These are phyloP conservation scores for Lophotis ruficrista DNA, from an alignment of 2,113 vertebrate species.

Conservation along the genomic window DNA sequence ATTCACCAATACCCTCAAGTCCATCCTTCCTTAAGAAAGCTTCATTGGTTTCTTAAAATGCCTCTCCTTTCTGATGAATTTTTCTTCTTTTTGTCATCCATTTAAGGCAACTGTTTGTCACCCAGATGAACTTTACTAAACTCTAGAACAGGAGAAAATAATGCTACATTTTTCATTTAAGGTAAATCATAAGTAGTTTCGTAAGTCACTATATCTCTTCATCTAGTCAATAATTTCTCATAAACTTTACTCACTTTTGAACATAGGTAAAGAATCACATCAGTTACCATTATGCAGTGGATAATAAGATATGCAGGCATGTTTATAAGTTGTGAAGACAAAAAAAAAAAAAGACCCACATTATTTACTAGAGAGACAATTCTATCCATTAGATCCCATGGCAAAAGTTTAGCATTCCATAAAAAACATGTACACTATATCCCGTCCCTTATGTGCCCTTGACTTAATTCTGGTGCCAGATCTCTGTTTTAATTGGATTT, in stretches of 20 bases:
- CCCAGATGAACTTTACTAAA: neutral
- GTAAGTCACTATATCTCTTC: neutral
- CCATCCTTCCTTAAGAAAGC: neutral
- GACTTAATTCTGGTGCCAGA: neutral
- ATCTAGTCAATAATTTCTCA: neutral
- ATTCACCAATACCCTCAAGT: neutral
- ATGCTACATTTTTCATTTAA: neutral
- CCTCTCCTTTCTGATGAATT: neutral
- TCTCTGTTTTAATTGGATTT: neutral
- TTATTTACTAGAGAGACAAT: neutral
- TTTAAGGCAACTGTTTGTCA: neutral
- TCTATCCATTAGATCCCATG: neutral
- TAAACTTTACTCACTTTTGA: neutral
- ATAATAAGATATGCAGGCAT: neutral
- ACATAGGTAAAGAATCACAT: neutral
- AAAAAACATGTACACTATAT: neutral
- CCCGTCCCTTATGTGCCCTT: neutral
- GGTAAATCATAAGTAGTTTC: neutral
- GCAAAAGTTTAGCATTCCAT: neutral
- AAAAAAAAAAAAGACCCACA: neutral
- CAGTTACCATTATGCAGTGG: neutral
- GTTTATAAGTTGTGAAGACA: neutral
- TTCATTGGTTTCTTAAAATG: neutral
- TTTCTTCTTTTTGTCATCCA: neutral
- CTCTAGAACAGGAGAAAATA: neutral